These are phyloP conservation scores for Nansenia antarctica DNA, from an alignment of 2,113 vertebrate species.

Conservation along the genomic window DNA sequence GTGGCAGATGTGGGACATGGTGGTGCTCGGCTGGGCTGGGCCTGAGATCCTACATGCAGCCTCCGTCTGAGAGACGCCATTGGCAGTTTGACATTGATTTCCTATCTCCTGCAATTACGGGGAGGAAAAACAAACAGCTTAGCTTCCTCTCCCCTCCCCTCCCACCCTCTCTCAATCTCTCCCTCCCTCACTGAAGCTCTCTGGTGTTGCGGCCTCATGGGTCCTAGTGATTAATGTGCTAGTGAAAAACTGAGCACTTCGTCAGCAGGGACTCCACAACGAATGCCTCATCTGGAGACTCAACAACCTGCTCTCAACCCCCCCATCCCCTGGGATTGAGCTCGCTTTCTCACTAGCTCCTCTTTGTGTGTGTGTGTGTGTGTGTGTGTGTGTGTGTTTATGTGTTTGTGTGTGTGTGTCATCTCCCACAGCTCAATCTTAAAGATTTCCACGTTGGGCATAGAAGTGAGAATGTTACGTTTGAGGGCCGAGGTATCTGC, in stretches of 20 bases:
- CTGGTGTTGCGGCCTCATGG: conserved; percentile 22
- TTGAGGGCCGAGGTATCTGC: too few relatives aligned
- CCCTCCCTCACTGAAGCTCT: neutral
- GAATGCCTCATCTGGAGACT: conserved; percentile 62
- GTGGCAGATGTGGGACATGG: neutral
- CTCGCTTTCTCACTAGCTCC: neutral
- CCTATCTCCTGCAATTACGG: neutral
- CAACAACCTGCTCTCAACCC: conserved; percentile 26
- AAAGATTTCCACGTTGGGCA: too few relatives aligned
- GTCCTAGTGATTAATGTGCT: conserved; percentile 59
- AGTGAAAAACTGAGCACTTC: conserved; percentile 57
- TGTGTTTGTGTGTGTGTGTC: too few relatives aligned
- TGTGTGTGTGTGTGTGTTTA: too few relatives aligned
- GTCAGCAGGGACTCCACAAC: conserved; percentile 41
- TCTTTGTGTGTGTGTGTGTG: too few relatives aligned
- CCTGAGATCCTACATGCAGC: too few relatives aligned
- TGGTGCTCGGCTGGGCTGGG: neutral
- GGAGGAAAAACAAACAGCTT: too few relatives aligned
- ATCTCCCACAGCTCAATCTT: too few relatives aligned
- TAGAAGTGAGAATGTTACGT: too few relatives aligned
- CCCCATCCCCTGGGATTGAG: neutral
- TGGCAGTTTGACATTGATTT: neutral
- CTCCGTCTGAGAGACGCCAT: neutral
- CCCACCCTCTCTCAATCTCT: neutral
- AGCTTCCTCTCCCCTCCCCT: neutral